phyloP scores from a whole-genome alignment of 2,888 invertebrate species.

The Rhodophaea formosa region DNA sequence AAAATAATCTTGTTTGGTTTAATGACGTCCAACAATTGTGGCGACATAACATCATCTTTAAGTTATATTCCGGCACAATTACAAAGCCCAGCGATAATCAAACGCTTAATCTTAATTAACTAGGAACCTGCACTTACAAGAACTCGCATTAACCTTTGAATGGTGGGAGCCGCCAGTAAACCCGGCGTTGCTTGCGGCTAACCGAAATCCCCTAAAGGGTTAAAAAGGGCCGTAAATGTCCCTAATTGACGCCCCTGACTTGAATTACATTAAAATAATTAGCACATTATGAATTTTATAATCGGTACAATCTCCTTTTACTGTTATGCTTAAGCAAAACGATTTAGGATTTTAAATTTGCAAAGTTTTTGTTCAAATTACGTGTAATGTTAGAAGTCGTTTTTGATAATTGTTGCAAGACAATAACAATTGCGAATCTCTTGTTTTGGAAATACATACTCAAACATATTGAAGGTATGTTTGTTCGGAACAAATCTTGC shows the following conservation, averaged over 20 bases:
- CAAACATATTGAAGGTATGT: too few species aligned
- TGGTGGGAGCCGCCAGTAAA: slow-evolving; percentile 29
- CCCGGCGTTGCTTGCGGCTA: slow-evolving; percentile 29
- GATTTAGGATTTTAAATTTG: background rate
- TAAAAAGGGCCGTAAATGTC: slow-evolving; percentile 24
- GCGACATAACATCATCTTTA: background rate
- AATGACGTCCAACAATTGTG: background rate
- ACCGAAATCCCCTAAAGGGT: slow-evolving; percentile 29
- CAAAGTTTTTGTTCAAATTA: slow-evolving; percentile 6
- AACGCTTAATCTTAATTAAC: slow-evolving; percentile 35
- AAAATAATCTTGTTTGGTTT: too few species aligned
- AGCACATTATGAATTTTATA: slow-evolving; percentile 25
- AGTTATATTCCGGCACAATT: background rate
- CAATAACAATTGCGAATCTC: background rate
- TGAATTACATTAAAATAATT: slow-evolving; percentile 34
- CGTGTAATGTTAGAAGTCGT: background rate
- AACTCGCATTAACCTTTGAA: slow-evolving; percentile 33
- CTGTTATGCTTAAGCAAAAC: slow-evolving; percentile 3
- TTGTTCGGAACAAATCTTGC: too few species aligned
- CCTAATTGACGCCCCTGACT: slow-evolving; percentile 30
- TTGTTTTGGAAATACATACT: too few species aligned
- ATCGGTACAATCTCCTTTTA: slow-evolving; percentile 13
- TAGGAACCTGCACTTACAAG: slow-evolving; percentile 27
- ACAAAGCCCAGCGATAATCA: slow-evolving; percentile 20
- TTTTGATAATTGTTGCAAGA: background rate